These are phyloP conservation scores for Pemphigus obesinymphae DNA, from an alignment of 1,140 invertebrate genomes.

Conservation along the genomic window DNA sequence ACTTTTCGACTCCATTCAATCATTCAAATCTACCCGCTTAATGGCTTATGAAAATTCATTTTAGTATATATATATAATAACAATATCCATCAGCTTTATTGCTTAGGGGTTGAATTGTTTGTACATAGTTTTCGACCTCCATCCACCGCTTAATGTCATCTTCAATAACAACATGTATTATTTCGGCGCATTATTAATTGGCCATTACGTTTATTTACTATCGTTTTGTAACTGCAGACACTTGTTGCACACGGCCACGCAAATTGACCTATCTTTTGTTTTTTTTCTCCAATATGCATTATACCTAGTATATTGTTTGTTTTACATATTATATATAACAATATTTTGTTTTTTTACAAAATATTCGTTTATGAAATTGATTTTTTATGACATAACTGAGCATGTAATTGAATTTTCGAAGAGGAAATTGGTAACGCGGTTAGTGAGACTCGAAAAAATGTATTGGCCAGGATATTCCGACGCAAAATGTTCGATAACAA, in stretches of 20 bases:
- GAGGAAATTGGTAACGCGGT: not conserved
- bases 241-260: not conserved
- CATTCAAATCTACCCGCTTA: not conserved
- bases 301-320: not conserved
- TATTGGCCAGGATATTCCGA: not conserved
- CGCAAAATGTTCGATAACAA: not conserved
- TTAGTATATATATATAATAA: not conserved
- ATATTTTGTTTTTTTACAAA: not conserved
- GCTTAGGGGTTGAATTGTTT: not conserved
- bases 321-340: not conserved
- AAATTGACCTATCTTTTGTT: not conserved
- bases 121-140: not conserved
- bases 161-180: not conserved
- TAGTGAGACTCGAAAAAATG: not conserved
- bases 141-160: not conserved
- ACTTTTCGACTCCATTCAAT: not conserved
- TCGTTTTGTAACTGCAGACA: slow-evolving; percentile 10
- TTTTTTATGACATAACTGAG: not conserved
- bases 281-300: not conserved
- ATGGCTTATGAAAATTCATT: not conserved
- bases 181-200: not conserved
- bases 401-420: not conserved
- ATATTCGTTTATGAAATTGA: not conserved
- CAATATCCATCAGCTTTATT: not conserved
- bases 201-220: not conserved